Evolutionary conservation across 1,140 invertebrate genomes (phyloP).

Genomic region (Colletes latitarsis): DNA sequence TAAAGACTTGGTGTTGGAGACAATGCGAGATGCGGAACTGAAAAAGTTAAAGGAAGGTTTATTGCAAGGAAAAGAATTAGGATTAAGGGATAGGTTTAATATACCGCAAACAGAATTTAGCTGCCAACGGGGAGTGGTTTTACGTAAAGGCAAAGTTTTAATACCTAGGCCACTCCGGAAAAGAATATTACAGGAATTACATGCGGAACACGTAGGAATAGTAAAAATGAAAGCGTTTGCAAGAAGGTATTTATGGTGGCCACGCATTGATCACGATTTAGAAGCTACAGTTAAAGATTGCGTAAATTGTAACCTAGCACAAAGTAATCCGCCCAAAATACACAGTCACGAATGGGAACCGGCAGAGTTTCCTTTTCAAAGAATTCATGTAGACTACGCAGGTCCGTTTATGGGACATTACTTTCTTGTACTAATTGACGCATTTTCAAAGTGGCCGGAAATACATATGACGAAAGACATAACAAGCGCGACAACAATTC

Average conservation of each 20-base stretch:
- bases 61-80: not conserved
- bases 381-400: slow-evolving; percentile 80
- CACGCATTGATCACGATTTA: slow-evolving; percentile 71
- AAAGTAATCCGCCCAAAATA: slow-evolving; percentile 51
- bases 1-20: not conserved
- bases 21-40: not conserved
- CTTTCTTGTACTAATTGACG: slow-evolving; percentile 77
- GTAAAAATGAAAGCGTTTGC: slow-evolving; percentile 79
- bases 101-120: not conserved
- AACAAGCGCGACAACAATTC: not conserved
- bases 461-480: not conserved
- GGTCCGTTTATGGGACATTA: slow-evolving; percentile 72
- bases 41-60: not conserved
- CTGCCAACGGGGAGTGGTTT: slow-evolving; percentile 16
- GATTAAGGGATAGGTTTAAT: not conserved
- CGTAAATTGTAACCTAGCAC: slow-evolving; percentile 15
- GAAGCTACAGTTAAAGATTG: slow-evolving; percentile 30
- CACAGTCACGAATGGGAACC: slow-evolving; percentile 2
- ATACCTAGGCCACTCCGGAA: not conserved
- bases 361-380: not conserved
- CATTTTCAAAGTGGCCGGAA: slow-evolving; percentile 42
- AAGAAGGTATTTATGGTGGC: slow-evolving; percentile 77
- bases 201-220: slow-evolving; percentile 73
- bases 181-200: slow-evolving; percentile 54
- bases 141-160: slow-evolving; percentile 53